A percentile compares a stretch with the other conserved stretches of the same genome.
phyloP scores from a whole-genome alignment of 2,888 invertebrate genomes.

The Pogonocherus hispidulus region DNA sequence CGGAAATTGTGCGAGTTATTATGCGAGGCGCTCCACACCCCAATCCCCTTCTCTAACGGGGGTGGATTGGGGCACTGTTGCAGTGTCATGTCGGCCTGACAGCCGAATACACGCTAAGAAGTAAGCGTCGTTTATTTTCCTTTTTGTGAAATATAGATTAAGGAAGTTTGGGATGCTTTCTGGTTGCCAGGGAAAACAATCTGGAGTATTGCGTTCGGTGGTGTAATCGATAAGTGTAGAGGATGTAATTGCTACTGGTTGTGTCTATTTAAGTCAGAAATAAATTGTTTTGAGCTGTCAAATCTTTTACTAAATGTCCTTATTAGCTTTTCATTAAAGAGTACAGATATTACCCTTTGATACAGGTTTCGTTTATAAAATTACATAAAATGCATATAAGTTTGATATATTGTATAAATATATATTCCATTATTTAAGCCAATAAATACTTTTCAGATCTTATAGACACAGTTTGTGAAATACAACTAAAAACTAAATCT shows the following conservation, averaged over 20 bases:
- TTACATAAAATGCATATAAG: no score
- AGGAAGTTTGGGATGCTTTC: conserved; percentile 24
- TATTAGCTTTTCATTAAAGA: no score
- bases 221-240: background rate
- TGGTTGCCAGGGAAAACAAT: conserved; percentile 3
- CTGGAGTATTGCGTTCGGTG: background rate
- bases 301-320: no score
- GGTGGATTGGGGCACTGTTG: conserved; percentile 52
- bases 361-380: no score
- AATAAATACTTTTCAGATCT: no score
- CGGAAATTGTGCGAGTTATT: conserved; percentile 60
- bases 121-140: conserved; percentile 19
- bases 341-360: no score
- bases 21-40: conserved; percentile 57
- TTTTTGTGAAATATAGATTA: conserved; percentile 29
- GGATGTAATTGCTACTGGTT: background rate
- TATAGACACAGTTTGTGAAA: no score
- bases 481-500: no score
- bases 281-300: no score
- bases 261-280: no score
- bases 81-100: conserved; percentile 50
- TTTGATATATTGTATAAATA: no score
- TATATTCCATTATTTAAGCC: no score
- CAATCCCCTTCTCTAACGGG: conserved; percentile 43
- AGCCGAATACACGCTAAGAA: conserved; percentile 35